A percentile compares a stretch with the other conserved stretches of the same genome.
Conservation (phyloP, 2,888 invertebrate genomes). For the Hemistola chrysoprasaria region DNA sequence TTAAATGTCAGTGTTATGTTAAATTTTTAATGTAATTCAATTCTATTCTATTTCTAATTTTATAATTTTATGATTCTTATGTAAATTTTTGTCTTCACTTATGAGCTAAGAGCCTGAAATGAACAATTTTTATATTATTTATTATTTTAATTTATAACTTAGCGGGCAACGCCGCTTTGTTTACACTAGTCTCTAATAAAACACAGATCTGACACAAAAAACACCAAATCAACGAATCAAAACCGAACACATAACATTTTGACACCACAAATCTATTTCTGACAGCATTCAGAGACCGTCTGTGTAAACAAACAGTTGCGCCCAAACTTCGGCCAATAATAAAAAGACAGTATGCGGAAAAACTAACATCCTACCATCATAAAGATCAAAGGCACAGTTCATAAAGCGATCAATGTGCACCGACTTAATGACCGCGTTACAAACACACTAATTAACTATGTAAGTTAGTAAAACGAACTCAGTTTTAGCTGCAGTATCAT, state of each 20-base stretch:
- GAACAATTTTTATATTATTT: too few species aligned
- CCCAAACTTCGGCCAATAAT: slow-evolving; percentile 80
- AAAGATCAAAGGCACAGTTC: slow-evolving; percentile 72
- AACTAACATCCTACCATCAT: slow-evolving; percentile 78
- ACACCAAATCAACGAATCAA: slow-evolving; percentile 49
- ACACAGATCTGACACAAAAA: slow-evolving; percentile 2
- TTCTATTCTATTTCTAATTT: too few species aligned
- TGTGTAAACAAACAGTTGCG: slow-evolving; percentile 75
- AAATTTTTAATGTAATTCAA: too few species aligned
- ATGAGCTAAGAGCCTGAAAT: too few species aligned
- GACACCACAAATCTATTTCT: slow-evolving; percentile 79
- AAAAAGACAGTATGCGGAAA: slow-evolving; percentile 81
- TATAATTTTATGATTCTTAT: too few species aligned
- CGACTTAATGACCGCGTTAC: slow-evolving; percentile 59
- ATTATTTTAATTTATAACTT: too few species aligned
- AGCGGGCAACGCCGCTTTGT: too few species aligned
- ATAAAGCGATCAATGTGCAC: slow-evolving; percentile 74
- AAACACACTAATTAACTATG: slow-evolving; percentile 58
- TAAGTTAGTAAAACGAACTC: slow-evolving; percentile 28
- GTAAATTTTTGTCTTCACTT: too few species aligned
- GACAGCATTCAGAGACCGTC: slow-evolving; percentile 56
- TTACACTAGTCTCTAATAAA: too few species aligned
- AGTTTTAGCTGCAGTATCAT: slow-evolving; percentile 24
- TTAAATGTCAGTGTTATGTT: too few species aligned
- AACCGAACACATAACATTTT: slow-evolving; percentile 67